phyloP scores from a whole-genome alignment of 64 coral and sea anemone genomes.

The Pocillopora damicornis region DNA sequence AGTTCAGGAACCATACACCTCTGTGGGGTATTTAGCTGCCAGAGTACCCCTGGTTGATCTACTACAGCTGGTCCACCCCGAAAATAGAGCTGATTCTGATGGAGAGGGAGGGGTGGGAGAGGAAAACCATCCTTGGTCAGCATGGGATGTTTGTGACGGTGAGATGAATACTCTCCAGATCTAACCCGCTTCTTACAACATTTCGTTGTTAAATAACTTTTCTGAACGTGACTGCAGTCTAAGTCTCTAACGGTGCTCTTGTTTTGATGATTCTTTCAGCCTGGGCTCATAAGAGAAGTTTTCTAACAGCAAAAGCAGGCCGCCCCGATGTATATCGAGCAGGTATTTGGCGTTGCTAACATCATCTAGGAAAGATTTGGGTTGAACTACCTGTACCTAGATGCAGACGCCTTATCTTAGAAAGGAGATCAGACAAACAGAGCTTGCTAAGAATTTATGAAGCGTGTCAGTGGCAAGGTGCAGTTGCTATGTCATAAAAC shows the following conservation, averaged over 20 bases:
- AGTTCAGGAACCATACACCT: conserved; percentile 71
- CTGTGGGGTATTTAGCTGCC: conserved; percentile 45
- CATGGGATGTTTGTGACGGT: conserved; percentile 83
- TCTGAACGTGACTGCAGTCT: neutral
- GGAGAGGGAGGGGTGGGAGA: conserved; percentile 15
- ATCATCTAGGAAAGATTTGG: no score
- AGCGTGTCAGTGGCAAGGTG: no score
- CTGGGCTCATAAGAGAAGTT: conserved; percentile 72
- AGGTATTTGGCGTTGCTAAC: conserved; percentile 14
- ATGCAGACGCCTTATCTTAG: no score
- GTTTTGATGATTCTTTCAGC: conserved; percentile 31
- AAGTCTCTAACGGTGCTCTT: neutral
- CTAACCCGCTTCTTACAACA: no score
- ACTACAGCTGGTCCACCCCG: conserved; percentile 50
- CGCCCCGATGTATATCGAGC: conserved; percentile 67
- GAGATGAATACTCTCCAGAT: neutral
- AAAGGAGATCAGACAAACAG: no score
- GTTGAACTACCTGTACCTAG: no score
- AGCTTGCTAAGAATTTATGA: no score
- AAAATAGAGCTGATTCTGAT: conserved; percentile 16
- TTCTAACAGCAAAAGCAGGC: conserved; percentile 71
- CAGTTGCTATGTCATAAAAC: no score
- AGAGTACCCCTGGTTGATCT: conserved; percentile 48
- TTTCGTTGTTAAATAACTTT: no score
- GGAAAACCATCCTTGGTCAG: conserved; percentile 51